Conservation (phyloP, 2,113 vertebrate species). For the Dissostichus mawsoni region DNA sequence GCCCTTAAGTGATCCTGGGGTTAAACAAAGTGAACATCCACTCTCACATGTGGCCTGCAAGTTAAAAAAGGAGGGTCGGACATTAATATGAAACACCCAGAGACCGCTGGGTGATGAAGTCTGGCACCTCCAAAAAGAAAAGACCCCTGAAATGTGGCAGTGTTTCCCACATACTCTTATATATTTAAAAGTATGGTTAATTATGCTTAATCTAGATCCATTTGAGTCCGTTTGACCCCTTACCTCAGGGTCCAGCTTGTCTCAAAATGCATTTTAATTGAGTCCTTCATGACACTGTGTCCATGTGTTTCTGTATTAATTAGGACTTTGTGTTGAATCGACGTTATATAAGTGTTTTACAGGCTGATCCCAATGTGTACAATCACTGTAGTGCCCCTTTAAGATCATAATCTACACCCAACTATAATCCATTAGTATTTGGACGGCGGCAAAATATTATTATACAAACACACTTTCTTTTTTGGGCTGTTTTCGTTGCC, state of each 20-base stretch:
- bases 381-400: background rate
- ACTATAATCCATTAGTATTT: background rate
- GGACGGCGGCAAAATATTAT: background rate
- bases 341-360: background rate
- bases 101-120: background rate
- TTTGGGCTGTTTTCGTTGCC: no score
- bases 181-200: no score
- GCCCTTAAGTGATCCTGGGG: constrained; percentile 57
- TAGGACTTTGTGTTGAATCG: background rate
- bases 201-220: no score
- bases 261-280: background rate
- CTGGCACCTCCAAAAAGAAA: constrained; percentile 16
- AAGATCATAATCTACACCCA: background rate
- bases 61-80: constrained; percentile 13
- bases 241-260: no score
- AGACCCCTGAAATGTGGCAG: background rate
- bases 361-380: background rate
- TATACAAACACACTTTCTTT: no score
- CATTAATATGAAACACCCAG: constrained; percentile 12
- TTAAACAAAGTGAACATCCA: constrained; percentile 58
- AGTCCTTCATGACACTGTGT: background rate
- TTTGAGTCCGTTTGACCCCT: no score
- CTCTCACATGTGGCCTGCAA: constrained; percentile 6
- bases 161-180: no score
- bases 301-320: background rate